Conservation (phyloP, 2,113 vertebrate species). For the Tachycineta bicolor region DNA sequence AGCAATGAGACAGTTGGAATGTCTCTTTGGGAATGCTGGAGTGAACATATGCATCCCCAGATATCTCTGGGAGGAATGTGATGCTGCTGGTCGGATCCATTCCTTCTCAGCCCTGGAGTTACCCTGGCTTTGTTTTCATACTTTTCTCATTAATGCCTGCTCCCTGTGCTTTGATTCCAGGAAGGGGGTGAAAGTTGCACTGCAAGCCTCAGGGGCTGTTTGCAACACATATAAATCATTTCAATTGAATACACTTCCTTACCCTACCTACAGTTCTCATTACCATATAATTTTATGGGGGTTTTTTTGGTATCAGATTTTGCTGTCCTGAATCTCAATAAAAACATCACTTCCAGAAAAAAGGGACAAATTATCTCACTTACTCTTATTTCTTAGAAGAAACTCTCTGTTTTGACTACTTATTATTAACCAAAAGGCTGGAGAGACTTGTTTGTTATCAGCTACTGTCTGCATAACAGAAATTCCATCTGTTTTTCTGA, state of each 20-base stretch:
- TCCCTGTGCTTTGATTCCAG: neutral
- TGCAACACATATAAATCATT: neutral
- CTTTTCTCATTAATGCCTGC: neutral
- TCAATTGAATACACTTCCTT: neutral
- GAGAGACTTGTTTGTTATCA: neutral
- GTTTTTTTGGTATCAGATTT: neutral
- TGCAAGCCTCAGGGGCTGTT: fast-evolving
- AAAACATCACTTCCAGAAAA: neutral
- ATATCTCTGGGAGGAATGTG: neutral
- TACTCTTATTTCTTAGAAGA: neutral
- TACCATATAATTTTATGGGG: neutral
- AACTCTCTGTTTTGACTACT: neutral
- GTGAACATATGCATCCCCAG: fast-evolving
- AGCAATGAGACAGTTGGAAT: neutral
- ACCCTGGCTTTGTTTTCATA: neutral
- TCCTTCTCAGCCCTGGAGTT: neutral
- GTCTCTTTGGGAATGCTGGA: neutral
- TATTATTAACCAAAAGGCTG: neutral
- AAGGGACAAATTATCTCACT: neutral
- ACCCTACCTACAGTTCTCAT: neutral
- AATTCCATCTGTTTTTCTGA: neutral
- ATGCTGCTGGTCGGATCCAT: neutral
- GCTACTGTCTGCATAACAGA: neutral
- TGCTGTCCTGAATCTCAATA: neutral
- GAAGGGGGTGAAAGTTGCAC: neutral